Evolutionary conservation across 1,140 invertebrate species (phyloP).

Genomic region (Ips nitidus): DNA sequence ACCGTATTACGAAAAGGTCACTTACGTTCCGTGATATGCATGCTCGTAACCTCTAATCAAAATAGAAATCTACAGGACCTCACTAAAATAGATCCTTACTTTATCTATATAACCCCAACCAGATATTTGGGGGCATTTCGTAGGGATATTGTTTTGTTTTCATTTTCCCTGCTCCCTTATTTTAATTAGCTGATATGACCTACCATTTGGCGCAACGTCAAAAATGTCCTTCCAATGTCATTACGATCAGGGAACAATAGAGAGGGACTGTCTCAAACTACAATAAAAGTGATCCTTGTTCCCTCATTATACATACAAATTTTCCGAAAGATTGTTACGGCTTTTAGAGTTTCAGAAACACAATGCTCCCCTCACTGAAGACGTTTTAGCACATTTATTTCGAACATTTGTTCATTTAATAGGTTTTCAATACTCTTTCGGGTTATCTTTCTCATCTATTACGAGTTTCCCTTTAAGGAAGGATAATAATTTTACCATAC

Average conservation of each 20-base stretch:
- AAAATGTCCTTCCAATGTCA: slow-evolving; percentile 7
- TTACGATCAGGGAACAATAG: slow-evolving; percentile 8
- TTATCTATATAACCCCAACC: not conserved
- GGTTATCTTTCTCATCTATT: slow-evolving; percentile 6
- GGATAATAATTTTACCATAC: not conserved
- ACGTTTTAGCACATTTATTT: slow-evolving; percentile 12
- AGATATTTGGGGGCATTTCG: not conserved
- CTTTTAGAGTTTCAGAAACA: slow-evolving; percentile 17
- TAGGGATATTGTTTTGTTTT: not conserved
- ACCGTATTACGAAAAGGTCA: slow-evolving; percentile 19
- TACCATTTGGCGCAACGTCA: not conserved
- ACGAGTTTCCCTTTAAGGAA: not conserved
- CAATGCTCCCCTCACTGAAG: slow-evolving; percentile 9
- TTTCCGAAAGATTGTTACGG: slow-evolving; percentile 14
- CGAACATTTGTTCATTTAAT: slow-evolving; percentile 7
- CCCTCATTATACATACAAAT: slow-evolving; percentile 15
- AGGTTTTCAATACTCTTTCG: slow-evolving; percentile 12
- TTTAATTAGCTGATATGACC: slow-evolving; percentile 1
- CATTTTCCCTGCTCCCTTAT: not conserved
- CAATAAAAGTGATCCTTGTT: slow-evolving; percentile 14
- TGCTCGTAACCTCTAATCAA: slow-evolving; percentile 18
- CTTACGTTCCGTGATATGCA: slow-evolving; percentile 14
- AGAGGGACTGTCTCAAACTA: slow-evolving; percentile 4
- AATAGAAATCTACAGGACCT: slow-evolving; percentile 14
- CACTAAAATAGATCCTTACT: slow-evolving; percentile 12